phyloP scores from a whole-genome alignment of 2,888 invertebrate species.

The Dryobota labecula region DNA sequence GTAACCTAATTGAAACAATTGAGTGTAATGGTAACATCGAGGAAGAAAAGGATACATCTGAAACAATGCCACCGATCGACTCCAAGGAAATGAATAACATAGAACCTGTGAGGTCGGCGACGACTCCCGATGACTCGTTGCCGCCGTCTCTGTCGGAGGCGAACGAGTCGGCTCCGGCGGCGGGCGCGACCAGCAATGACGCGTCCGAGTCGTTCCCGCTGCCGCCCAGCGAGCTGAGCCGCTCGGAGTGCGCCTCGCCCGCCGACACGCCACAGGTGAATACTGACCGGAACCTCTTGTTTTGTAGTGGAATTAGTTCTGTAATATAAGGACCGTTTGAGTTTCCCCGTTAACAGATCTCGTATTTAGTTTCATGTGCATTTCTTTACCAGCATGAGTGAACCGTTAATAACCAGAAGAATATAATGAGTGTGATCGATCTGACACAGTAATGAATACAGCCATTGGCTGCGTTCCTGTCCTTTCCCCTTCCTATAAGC shows the following conservation, averaged over 20 bases:
- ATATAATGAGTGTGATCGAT: conserved; percentile 74
- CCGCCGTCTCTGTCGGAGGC: conserved; percentile 62
- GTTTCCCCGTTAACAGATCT: conserved; percentile 80
- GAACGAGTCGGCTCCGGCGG: conserved; percentile 61
- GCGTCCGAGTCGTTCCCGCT: conserved; percentile 57
- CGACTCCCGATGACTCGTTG: conserved; percentile 40
- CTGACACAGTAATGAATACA: conserved; percentile 67
- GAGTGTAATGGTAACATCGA: conserved; percentile 77
- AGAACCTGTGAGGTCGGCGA: conserved; percentile 42
- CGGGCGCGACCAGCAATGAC: conserved; percentile 52
- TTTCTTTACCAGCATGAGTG: conserved; percentile 85
- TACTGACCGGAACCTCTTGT: conserved; percentile 83
- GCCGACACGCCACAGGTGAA: conserved; percentile 82
- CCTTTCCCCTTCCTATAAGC: conserved; percentile 70
- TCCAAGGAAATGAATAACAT: conserved; percentile 44
- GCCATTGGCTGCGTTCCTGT: conserved; percentile 70
- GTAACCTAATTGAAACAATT: conserved; percentile 62
- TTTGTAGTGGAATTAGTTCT: conserved; percentile 87
- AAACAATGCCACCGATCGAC: conserved; percentile 31
- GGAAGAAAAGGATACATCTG: conserved; percentile 46
- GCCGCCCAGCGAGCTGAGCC: conserved; percentile 58
- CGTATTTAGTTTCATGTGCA: conserved; percentile 86
- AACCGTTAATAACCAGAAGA: conserved; percentile 83
- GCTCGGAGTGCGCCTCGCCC: conserved; percentile 64
- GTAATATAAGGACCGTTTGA: conserved; percentile 80